Conservation (phyloP, 2,797 vertebrate genomes). For the Monodelphis domestica region DNA sequence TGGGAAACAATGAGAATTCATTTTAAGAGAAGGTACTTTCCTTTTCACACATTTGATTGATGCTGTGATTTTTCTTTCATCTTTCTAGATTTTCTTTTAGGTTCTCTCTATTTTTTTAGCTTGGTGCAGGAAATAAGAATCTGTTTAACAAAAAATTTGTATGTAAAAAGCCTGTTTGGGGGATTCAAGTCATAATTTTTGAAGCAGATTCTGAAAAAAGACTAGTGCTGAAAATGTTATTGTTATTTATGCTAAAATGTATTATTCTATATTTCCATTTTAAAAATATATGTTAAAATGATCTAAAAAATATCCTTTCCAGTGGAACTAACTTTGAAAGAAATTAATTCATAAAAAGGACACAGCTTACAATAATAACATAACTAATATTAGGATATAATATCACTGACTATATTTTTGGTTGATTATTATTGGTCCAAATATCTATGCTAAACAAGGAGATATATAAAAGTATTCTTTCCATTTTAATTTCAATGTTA, state of each 20-base stretch:
- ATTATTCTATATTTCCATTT: conserved; percentile 44
- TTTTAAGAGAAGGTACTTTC: conserved; percentile 81
- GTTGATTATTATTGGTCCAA: conserved; percentile 63
- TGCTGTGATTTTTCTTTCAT: conserved; percentile 79
- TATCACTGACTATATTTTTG: conserved; percentile 61
- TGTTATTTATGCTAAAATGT: conserved; percentile 67
- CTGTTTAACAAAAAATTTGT: conserved; percentile 73
- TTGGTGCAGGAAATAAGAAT: conserved; percentile 78
- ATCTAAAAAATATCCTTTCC: conserved; percentile 59
- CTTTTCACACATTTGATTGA: conserved; percentile 79
- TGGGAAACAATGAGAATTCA: conserved; percentile 84
- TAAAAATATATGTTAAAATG: conserved; percentile 58
- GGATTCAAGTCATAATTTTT: conserved; percentile 75
- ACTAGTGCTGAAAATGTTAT: conserved; percentile 62
- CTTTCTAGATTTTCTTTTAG: conserved; percentile 75
- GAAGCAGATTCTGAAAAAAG: conserved; percentile 76
- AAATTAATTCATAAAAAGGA: conserved; percentile 69
- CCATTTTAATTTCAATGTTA: conserved; percentile 33
- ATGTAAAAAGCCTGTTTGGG: conserved; percentile 76
- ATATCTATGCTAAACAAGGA: conserved; percentile 42
- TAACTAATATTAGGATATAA: conserved; percentile 56
- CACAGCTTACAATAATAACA: conserved; percentile 55
- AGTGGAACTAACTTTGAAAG: conserved; percentile 63
- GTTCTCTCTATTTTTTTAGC: conserved; percentile 64
- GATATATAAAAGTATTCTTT: conserved; percentile 12